These are phyloP conservation scores for Eupithecia subfuscata DNA, from an alignment of 2,888 invertebrate species.

Conservation along the genomic window DNA sequence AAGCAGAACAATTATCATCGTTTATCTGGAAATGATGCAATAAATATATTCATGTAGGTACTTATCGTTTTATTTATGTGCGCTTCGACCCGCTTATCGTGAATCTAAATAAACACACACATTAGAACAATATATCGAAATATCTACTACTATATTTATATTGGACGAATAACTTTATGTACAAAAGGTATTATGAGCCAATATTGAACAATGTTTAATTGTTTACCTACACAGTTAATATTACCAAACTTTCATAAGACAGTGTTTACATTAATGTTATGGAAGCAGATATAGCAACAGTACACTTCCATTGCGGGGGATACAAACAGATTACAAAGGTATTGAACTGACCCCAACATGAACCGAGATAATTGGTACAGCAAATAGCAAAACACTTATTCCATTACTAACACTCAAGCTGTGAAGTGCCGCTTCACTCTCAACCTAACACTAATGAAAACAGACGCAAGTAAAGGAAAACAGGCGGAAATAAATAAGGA, in stretches of 20 bases:
- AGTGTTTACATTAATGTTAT: constrained; percentile 18
- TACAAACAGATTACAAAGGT: constrained; percentile 52
- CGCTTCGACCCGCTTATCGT: constrained; percentile 48
- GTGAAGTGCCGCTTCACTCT: constrained; percentile 58
- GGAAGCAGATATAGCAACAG: constrained; percentile 46
- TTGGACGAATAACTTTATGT: background rate
- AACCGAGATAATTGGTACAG: constrained; percentile 70
- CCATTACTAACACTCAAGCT: constrained; percentile 52
- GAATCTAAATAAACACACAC: constrained; percentile 30
- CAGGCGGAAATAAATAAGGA: constrained; percentile 46
- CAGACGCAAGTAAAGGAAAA: constrained; percentile 54
- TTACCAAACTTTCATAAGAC: constrained; percentile 15
- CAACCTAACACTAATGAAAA: constrained; percentile 64
- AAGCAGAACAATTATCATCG: constrained; percentile 37
- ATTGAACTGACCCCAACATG: constrained; percentile 68
- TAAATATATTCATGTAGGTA: constrained; percentile 20
- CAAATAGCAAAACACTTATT: constrained; percentile 64
- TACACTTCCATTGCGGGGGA: constrained; percentile 63
- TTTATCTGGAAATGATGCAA: constrained; percentile 28
- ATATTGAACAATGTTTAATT: constrained; percentile 14
- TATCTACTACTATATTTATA: background rate
- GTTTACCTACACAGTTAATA: constrained; percentile 21
- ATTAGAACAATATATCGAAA: background rate
- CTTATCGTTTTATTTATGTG: constrained; percentile 28
- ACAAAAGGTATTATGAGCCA: constrained; percentile 12